Base-by-base conservation (phyloP, 2,113 vertebrate genomes). In the Argyrosomus japonicus region DNA sequence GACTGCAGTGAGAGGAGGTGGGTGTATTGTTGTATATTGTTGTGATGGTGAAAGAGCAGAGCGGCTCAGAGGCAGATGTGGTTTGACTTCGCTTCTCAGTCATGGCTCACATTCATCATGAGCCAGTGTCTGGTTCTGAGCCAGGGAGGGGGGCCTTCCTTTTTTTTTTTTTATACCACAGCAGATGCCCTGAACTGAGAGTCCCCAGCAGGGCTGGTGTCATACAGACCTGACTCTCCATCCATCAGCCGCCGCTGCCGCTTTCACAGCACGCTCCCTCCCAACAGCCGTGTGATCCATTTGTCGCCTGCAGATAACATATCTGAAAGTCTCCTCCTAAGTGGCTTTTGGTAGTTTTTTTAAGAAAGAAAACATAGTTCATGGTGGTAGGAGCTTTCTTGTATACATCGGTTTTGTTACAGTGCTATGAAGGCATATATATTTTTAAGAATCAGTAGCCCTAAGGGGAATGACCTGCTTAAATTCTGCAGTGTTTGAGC, bases 31-130 rank as follows among this genome's bases (percentile, higher is more conserved):
- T 73, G 54, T 79, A 86, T 79, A 60, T 56, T 81, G 56, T 76
- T 73, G 54, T 79, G 87, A 84, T 87, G 76, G 80, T 70, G 63
- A 18, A 77, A 72, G 81, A 82, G 68, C 64, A 77, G 67, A 13
- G 6, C 25, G 11, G 69, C 82, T 86, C 15, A 21, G 83, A 77
- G 74, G 87, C 82, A 79, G 71, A 80, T 79, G 67, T 58, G 70
- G 72, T 80, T 86, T 89, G 81, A 88, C 83, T 87, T 83, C 69
- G 29, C 58, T 74, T 87, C 83, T 87, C 87, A 74, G 78, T 89
- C 87, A 81, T 27, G 23, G 73, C 75, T 74, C 76, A 74, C 87
- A 93, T 92, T 88, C 74, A 90, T 92, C 88, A 90, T 68, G 72
- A 84, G 75, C 61, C 68, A 57, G 79, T 36, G 75, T 89, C 86